These are phyloP conservation scores for Mactra quadrangularis DNA, from an alignment of 1,140 invertebrate genomes.

Conservation along the genomic window DNA sequence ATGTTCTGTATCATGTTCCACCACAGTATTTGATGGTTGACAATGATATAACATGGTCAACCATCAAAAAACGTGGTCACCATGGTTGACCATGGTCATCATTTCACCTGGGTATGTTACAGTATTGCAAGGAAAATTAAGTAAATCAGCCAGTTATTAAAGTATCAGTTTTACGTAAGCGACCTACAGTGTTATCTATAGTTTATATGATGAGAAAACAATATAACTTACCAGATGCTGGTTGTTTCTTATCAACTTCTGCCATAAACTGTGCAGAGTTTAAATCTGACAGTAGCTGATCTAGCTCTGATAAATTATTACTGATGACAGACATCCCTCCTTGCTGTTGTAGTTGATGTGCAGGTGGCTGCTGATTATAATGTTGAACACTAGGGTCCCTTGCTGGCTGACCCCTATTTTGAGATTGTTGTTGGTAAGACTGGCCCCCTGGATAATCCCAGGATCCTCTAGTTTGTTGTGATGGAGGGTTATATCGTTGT, in stretches of 20 bases:
- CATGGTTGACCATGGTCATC: no score
- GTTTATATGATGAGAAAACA: no score
- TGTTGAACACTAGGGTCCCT: neutral
- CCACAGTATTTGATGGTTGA: no score
- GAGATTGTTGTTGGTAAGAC: neutral
- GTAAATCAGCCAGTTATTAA: no score
- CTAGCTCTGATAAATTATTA: conserved; percentile 95
- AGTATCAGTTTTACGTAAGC: no score
- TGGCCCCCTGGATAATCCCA: neutral
- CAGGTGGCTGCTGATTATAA: neutral
- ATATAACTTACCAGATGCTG: no score
- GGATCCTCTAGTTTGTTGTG: neutral
- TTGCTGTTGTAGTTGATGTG: conserved; percentile 28
- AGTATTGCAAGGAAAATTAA: no score
- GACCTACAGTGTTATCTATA: no score
- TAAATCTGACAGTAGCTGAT: conserved; percentile 95
- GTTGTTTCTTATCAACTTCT: conserved; percentile 81
- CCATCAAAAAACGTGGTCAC: no score
- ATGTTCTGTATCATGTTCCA: no score
- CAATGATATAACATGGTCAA: no score
- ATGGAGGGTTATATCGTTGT: neutral
- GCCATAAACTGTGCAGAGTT: conserved; percentile 91
- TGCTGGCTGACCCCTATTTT: neutral
- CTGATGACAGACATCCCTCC: conserved; percentile 86
- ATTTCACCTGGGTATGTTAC: no score